Percentiles rank a stretch among this genome's conserved stretches.
These are phyloP conservation scores for Callithrix jacchus DNA, from an alignment of 2,113 vertebrate species.

Conservation along the genomic window DNA sequence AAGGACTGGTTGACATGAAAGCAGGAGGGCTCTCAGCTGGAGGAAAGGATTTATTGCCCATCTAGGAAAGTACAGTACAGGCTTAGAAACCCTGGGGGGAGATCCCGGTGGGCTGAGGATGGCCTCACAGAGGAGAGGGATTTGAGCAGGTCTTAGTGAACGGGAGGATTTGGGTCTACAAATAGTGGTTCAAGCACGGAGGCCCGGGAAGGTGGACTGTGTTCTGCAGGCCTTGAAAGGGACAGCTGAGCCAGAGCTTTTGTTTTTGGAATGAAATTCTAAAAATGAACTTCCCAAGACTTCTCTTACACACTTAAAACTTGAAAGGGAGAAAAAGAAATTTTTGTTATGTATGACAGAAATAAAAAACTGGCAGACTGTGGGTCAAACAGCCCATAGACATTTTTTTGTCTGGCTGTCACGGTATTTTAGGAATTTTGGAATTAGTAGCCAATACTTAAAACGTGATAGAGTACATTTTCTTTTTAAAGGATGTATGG, in stretches of 20 bases:
- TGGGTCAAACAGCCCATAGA: not conserved
- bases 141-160: not conserved
- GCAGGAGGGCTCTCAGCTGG: not conserved
- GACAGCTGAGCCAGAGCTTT: not conserved
- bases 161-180: not conserved
- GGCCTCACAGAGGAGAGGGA: not conserved
- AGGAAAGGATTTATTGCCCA: not conserved
- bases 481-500: too few relatives aligned
- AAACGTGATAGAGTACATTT: not conserved
- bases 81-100: not conserved
- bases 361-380: not conserved
- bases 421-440: not conserved
- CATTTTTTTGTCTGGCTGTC: not conserved
- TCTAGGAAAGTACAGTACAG: not conserved
- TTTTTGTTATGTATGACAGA: not conserved
- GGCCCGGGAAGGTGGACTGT: not conserved
- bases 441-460: not conserved
- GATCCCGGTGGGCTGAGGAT: not conserved
- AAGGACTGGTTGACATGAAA: not conserved
- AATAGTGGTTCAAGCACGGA: rapidly evolving
- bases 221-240: not conserved
- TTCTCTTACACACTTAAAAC: not conserved
- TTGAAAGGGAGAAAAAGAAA: not conserved
- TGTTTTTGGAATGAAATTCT: not conserved
- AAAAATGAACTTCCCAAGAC: not conserved